Base-by-base conservation (phyloP, 2,113 vertebrate species). In the Paramormyrops kingsleyae region DNA sequence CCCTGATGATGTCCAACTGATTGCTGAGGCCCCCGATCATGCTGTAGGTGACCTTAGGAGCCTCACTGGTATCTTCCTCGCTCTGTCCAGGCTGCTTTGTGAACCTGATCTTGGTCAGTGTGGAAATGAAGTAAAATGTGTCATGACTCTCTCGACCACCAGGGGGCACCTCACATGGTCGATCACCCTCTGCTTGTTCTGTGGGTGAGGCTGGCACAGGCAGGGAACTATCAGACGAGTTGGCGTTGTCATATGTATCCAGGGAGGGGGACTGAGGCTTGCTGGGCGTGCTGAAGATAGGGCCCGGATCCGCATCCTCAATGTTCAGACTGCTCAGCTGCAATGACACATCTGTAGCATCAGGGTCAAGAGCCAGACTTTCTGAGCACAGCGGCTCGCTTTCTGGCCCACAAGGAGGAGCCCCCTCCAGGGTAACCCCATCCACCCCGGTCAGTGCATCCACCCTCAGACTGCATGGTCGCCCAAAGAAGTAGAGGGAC, bases 21-120 rank as follows among this genome's bases (percentile, higher is more conserved):
- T 92, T 96, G 70, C 90, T 93, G 83, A 99, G 96, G 13, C 99
- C 98, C 46, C 99, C 99, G 87, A 99, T 98, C 97, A 97, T 97
- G 91, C 96, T 95, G 27, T 98, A 99, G 0, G 96, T 99, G 92
- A 99, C 95, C 91, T 91, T 96, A 89, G 94, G 93, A 0, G 94
- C 91, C 59, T 89, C 85, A 8, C 95, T 92, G 74, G 90, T 90
- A 9, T 90, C 77, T 77, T 91, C 90, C 17, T 12, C 10, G 1
- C 24, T 70, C 77, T 50, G 89, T 62, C 52, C 74, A 9, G 19
- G 42, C 1, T 31, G 52, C 62, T 95, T 94, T 52, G 66, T 90
- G 83, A 98, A 95, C 83, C 31, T 94, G 89, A 99, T 92, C 92
- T 91, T 96, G 31, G 98, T 98, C 88, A 94, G 94, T 53, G 95